Evolutionary conservation across 2,888 invertebrate genomes (phyloP), one percentile per base, ranked within the genome.

Genomic region (Rhyacophila evoluta): DNA sequence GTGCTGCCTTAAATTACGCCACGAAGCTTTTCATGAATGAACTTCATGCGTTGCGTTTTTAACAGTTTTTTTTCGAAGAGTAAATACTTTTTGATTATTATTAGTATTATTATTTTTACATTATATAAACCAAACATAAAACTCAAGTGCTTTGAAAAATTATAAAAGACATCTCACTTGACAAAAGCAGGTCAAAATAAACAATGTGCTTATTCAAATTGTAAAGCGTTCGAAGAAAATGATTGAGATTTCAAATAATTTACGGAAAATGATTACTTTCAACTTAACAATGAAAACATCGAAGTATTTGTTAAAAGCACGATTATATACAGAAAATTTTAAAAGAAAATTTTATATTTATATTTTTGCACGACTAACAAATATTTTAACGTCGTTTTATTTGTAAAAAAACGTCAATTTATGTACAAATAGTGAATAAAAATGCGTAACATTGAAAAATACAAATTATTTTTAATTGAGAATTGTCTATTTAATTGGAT

Each of bases 161-260:
- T 55, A 55, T 19, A 55, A 55, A 55, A 55, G 55, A 55, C 55
- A 55, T 55, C 55, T 55, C 55, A 55, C 55, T 55, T 55, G 55
- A 55, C 55, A 55, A 55, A 55, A 55, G 55, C 55, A 55, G 55
- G 55, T 55, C 55, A 55, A 25, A 25, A 55, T 19, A 55, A 55
- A 55, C 55, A 55, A 55, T 55, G 55, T 55, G n/a, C n/a, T n/a
- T n/a, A 55, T 55, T 55, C 25, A 55, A 25, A 55, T 55, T 55
- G 15, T 19, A 55, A 55, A 55, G 55, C 25, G 6, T 55, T 55
- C 55, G 55, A 1, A 19, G 3, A 55, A 55, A 55, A 55, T 55
- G 55, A 55, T 55, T 55, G 55, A 55, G 55, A 55, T 55, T 55
- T 55, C 55, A 55, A 55, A 55, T 8, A 55, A 5, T 19, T 55